Base-by-base conservation (phyloP, 1,140 invertebrate species). In the Cryptotermes secundus region DNA sequence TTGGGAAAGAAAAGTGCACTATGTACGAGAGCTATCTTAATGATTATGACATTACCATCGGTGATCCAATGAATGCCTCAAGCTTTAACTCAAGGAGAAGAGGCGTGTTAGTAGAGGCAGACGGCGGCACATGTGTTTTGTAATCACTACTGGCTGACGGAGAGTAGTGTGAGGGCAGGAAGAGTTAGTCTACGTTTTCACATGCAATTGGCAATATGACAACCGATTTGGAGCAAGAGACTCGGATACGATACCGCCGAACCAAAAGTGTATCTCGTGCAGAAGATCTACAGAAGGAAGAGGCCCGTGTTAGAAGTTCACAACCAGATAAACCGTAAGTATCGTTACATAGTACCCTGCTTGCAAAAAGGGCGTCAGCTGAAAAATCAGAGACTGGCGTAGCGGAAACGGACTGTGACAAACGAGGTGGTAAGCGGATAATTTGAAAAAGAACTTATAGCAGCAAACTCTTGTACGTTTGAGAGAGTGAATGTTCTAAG, bases 261-360 rank as follows among this genome's bases (percentile, higher is more conserved):
- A 94, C 96, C 3, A 95, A 96, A 87, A 97, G 96, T 91, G 95
- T 96, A 10, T 96, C 96, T 26, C 92, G 94, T 84, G 96, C 96
- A 65, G 96, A 97, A 91, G 95, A 97, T 90, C 96, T 97, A 81
- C 93, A 94, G 83, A 94, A 94, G 87, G 93, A 95, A 86, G 96
- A 97, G 89, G 92, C 94, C 87, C 95, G 94, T 90, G 93, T 94
- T 84, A 91, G 96, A 80, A 94, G 92, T 88, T 93, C 92, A n/a
- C 96, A 97, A 88, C 94, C 95, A 9, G 96, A 97, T 90, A 96
- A 94, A 91, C 96, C 96, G 96, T 97, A 91, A 95, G 95, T 93
- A 86, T 82, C 38, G 19, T 9, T 2, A 45, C 45, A 12, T 45
- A 45, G 16, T 72, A 31, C 31, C 26, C 0, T 31, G 6, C 59